Evolutionary conservation across 1,140 invertebrate genomes (phyloP).

Genomic region (Zaprionus gabonicus): DNA sequence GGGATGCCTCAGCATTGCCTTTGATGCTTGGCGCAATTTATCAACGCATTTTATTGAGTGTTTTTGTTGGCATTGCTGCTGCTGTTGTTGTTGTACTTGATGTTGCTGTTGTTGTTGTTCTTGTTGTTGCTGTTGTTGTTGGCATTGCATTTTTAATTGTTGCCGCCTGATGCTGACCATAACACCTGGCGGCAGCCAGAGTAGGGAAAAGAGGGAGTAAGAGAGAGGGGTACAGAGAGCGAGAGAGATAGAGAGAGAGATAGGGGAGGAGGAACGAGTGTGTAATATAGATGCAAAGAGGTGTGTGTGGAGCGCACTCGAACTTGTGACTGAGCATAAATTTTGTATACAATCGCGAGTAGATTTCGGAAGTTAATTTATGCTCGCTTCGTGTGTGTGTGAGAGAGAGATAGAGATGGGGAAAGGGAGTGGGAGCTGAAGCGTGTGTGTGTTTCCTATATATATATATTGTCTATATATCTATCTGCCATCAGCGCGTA

Average conservation of each 20-base stretch:
- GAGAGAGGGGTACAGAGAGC: neutral
- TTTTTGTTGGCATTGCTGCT: conserved; percentile 60
- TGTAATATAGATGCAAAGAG: neutral
- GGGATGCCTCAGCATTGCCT: conserved; percentile 72
- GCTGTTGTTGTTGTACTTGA: conserved; percentile 51
- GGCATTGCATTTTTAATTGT: conserved; percentile 74
- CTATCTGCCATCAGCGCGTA: conserved; percentile 44
- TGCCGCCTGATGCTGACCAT: conserved; percentile 78
- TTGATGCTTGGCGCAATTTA: conserved; percentile 79
- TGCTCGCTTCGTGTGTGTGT: conserved; percentile 39
- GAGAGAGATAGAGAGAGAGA: neutral
- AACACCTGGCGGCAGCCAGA: conserved; percentile 51
- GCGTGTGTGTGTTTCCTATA: conserved; percentile 4
- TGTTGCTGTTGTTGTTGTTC: conserved; percentile 56
- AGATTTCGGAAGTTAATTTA: conserved; percentile 77
- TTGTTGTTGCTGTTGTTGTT: conserved; percentile 46
- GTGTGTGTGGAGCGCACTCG: neutral
- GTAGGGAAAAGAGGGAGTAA: neutral
- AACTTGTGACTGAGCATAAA: conserved; percentile 59
- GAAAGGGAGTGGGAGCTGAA: no score
- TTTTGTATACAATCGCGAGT: conserved; percentile 58
- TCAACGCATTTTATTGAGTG: conserved; percentile 81
- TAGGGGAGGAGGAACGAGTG: no score
- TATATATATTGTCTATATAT: conserved; percentile 28
- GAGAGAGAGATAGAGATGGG: neutral